Evolutionary conservation across 2,888 invertebrate genomes (phyloP), one percentile per base, ranked within the genome.

Genomic region (Parasteatoda lunata): DNA sequence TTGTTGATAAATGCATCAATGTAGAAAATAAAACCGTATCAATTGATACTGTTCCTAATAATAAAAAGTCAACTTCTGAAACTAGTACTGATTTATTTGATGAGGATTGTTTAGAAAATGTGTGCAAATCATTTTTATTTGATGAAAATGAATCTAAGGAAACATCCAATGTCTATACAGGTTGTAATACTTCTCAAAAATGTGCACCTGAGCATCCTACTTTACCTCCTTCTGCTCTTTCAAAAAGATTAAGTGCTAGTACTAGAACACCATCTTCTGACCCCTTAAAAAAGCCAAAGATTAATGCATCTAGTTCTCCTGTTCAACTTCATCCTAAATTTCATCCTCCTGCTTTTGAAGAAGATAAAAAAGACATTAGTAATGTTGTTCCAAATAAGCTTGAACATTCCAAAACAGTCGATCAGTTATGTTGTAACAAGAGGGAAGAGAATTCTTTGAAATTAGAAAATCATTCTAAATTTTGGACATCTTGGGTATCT

Each of bases 81-180:
- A 84, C 68, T 4, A 84, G 84, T 66, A 51, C 47, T 8, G 84
- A 84, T 51, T 72, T 84, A 59, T 84, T 84, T 75, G 84, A 82
- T 48, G 81, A 84, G 8, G 77, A 68, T 7, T 72, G 65, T 52
- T 66, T 72, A 51, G 47, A 52, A 47, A n/a, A 47, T 4, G 30
- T 48, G n/a, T 54, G 49, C 9, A 72, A 72, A 72, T 54, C 47
- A 11, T 11, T 11, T 30, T 15, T 13, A 52, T 30, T 30, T 11
- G 11, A 77, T 13, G 64, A 3, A 48, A 47, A 13, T 76, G 7
- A 8, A 6, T 47, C 47, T 64, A 8, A 59, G 65, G 64, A 15
- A 49, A 49, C n/a, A 48, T 47, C 11, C 5, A 3, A 30, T 48
- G 11, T 45, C 11, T 0, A 47, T 9, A 64, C 59, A 64, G n/a